These are phyloP conservation scores for Camelus dromedarius DNA, from an alignment of 2,113 vertebrate genomes.

Conservation along the genomic window DNA sequence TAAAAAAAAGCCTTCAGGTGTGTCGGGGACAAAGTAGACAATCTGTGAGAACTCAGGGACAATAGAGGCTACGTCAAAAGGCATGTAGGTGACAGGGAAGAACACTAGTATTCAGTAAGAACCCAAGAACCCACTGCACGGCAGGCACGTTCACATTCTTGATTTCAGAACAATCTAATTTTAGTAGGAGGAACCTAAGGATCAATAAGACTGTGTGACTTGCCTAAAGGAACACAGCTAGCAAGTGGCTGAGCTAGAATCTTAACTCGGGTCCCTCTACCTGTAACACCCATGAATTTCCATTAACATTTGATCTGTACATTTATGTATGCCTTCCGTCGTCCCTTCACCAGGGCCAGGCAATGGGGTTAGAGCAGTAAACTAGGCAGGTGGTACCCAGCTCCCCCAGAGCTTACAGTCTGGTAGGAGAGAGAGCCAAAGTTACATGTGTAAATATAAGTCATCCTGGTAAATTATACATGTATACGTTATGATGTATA, in stretches of 20 bases:
- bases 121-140: too few relatives aligned
- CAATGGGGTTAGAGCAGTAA: too few relatives aligned
- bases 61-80: not conserved
- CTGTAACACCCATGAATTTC: not conserved
- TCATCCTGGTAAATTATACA: not conserved
- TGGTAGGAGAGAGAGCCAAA: not conserved
- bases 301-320: not conserved
- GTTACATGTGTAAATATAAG: not conserved
- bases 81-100: not conserved
- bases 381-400: too few relatives aligned
- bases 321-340: not conserved
- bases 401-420: too few relatives aligned
- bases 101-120: not conserved
- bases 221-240: not conserved
- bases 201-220: not conserved
- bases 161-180: not conserved
- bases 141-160: not conserved
- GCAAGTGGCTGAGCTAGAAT: not conserved
- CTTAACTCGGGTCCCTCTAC: not conserved
- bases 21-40: not conserved
- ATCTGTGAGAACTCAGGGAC: not conserved
- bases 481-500: too few relatives aligned
- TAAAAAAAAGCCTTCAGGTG: not conserved
- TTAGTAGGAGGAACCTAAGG: not conserved
- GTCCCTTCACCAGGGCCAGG: too few relatives aligned